Evolutionary conservation across 1,140 invertebrate genomes (phyloP).

Genomic region (Chymomyza costata): DNA sequence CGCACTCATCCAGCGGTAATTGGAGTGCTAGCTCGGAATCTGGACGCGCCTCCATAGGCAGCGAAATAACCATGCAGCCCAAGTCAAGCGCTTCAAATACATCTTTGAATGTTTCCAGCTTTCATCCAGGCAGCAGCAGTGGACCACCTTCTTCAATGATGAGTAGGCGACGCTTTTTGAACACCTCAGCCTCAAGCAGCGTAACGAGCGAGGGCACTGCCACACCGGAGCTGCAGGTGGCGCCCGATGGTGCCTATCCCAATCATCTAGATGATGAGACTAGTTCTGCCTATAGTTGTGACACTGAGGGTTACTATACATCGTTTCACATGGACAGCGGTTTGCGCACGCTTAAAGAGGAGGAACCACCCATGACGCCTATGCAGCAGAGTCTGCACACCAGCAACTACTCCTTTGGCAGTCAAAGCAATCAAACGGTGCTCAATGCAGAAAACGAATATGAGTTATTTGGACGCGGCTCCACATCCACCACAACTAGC

Average conservation of each 20-base stretch:
- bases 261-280: slow-evolving; percentile 87
- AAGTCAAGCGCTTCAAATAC: slow-evolving; percentile 82
- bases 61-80: slow-evolving; percentile 86
- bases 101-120: slow-evolving; percentile 79
- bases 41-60: slow-evolving; percentile 88
- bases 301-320: slow-evolving; percentile 97
- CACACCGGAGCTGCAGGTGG: slow-evolving; percentile 86
- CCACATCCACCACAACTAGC: slow-evolving; percentile 91
- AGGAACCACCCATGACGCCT: slow-evolving; percentile 83
- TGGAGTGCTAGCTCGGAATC: slow-evolving; percentile 95
- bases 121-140: slow-evolving; percentile 77
- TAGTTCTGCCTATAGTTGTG: slow-evolving; percentile 95
- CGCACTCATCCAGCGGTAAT: slow-evolving; percentile 92
- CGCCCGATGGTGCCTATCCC: slow-evolving; percentile 77
- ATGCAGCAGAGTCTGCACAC: slow-evolving; percentile 79
- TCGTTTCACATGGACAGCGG: slow-evolving; percentile 98
- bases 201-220: slow-evolving; percentile 90
- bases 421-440: slow-evolving; percentile 78
- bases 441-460: slow-evolving; percentile 88
- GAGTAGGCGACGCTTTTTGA: slow-evolving; percentile 80
- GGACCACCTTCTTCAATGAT: slow-evolving; percentile 83
- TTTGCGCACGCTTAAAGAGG: slow-evolving; percentile 88
- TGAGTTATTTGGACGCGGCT: slow-evolving; percentile 90
- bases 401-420: slow-evolving; percentile 77
- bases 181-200: slow-evolving; percentile 87